These are phyloP conservation scores for Andrena trimmerana DNA, from an alignment of 2,888 invertebrate species.

Conservation along the genomic window DNA sequence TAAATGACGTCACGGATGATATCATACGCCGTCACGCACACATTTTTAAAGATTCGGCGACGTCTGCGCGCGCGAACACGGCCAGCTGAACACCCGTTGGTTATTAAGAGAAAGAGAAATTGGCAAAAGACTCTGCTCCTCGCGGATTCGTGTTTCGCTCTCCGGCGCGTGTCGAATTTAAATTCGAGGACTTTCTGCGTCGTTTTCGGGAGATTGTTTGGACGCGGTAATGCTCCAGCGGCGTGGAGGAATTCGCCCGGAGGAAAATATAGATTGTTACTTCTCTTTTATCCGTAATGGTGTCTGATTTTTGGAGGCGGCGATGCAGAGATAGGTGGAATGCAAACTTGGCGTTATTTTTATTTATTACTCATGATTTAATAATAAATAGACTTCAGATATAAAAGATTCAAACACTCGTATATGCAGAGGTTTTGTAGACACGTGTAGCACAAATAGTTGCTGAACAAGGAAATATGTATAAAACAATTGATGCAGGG, in stretches of 20 bases:
- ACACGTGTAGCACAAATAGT: constrained; percentile 15
- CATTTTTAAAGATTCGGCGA: constrained; percentile 24
- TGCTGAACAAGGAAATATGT: constrained; percentile 3
- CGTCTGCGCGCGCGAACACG: background rate
- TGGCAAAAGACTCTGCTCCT: background rate
- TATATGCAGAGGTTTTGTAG: constrained; percentile 47
- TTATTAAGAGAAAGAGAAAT: background rate
- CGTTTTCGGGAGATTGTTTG: too few species aligned
- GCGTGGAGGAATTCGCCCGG: background rate
- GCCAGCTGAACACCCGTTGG: background rate
- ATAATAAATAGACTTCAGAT: constrained; percentile 74
- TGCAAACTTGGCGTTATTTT: constrained; percentile 46
- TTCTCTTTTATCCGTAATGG: background rate
- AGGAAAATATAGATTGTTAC: background rate
- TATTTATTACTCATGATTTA: constrained; percentile 71
- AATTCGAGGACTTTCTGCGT: too few species aligned
- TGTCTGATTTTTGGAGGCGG: background rate
- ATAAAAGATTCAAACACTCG: constrained; percentile 66
- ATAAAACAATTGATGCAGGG: background rate
- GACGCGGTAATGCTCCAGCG: background rate
- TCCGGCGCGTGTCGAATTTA: too few species aligned
- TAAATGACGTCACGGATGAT: constrained; percentile 80
- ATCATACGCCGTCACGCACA: constrained; percentile 72
- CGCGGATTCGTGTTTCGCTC: too few species aligned
- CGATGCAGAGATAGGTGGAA: too few species aligned